phyloP scores from a whole-genome alignment of 2,888 invertebrate species.

The Branchipolynoe longqiensis region DNA sequence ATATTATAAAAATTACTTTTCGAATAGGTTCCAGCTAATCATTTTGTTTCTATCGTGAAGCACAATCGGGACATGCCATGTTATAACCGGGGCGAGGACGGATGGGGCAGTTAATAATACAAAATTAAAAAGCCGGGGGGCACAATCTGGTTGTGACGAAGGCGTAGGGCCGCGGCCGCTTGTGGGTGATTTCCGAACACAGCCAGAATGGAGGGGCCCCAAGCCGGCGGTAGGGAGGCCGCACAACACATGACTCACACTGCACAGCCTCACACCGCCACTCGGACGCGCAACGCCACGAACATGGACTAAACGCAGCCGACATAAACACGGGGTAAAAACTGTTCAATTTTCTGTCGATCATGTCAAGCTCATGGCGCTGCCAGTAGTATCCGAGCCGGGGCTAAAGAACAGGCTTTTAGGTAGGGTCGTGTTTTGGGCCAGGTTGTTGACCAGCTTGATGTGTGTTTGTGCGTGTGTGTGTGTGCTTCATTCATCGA shows the following conservation, averaged over 20 bases:
- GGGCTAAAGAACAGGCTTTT: constrained; percentile 29
- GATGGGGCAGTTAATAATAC: too few species aligned
- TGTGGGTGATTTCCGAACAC: constrained; percentile 19
- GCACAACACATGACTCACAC: constrained; percentile 51
- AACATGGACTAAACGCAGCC: constrained; percentile 35
- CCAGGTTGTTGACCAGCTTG: constrained; percentile 21
- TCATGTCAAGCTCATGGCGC: not conserved
- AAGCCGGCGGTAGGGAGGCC: constrained; percentile 47
- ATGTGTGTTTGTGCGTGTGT: too few species aligned
- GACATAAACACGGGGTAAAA: not conserved
- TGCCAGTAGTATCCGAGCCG: not conserved
- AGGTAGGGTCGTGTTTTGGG: not conserved
- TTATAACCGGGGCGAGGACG: too few species aligned
- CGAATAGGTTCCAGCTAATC: too few species aligned
- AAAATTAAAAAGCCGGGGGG: too few species aligned
- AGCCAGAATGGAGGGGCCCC: constrained; percentile 1
- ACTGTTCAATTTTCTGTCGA: not conserved
- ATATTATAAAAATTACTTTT: too few species aligned
- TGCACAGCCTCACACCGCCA: constrained; percentile 6
- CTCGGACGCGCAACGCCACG: not conserved
- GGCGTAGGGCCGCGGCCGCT: not conserved
- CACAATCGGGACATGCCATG: too few species aligned
- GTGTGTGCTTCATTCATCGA: constrained; percentile 35
- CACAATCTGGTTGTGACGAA: constrained; percentile 11
- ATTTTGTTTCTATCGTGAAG: too few species aligned